Evolutionary conservation across 2,888 invertebrate species (phyloP).

Genomic region (Drosophila atroscutellata): DNA sequence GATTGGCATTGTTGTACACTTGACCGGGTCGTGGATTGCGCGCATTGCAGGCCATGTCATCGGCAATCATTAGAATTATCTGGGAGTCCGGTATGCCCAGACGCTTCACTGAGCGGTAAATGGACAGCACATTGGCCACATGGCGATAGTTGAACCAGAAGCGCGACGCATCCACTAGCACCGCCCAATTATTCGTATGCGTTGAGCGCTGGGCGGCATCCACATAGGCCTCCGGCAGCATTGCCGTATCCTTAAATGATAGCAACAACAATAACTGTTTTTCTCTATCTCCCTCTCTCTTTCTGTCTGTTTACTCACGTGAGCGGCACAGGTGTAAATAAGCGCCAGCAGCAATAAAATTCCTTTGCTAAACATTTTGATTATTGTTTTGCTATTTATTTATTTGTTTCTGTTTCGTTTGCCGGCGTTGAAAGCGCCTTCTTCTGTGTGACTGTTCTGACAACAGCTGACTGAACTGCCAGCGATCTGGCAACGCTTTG

Average conservation of each 20-base stretch:
- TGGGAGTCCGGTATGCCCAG: conserved; percentile 99
- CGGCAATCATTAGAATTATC: conserved; percentile 99
- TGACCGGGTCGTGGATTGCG: conserved; percentile 98
- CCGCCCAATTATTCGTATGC: conserved; percentile 99
- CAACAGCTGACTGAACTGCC: conserved; percentile 35
- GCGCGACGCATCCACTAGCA: conserved; percentile 98
- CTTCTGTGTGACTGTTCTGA: neutral
- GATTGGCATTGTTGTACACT: conserved; percentile 98
- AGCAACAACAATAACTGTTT: neutral
- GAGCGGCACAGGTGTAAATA: conserved; percentile 7
- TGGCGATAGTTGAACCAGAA: conserved; percentile 99
- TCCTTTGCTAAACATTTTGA: conserved; percentile 31
- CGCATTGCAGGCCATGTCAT: conserved; percentile 99
- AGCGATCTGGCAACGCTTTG: conserved; percentile 21
- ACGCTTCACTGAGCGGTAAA: conserved; percentile 98
- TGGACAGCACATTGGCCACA: conserved; percentile 99
- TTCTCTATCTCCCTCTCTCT: neutral
- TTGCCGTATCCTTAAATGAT: conserved; percentile 40
- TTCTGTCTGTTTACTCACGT: conserved; percentile 24
- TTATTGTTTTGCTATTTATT: conserved; percentile 8
- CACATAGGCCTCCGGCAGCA: conserved; percentile 80
- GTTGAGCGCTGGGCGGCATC: conserved; percentile 81
- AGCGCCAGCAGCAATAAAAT: conserved; percentile 21
- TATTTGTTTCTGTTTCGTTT: conserved; percentile 5
- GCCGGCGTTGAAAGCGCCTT: conserved; percentile 31